Evolutionary conservation across 2,113 vertebrate species (phyloP).

Genomic region (Chloebia gouldiae): DNA sequence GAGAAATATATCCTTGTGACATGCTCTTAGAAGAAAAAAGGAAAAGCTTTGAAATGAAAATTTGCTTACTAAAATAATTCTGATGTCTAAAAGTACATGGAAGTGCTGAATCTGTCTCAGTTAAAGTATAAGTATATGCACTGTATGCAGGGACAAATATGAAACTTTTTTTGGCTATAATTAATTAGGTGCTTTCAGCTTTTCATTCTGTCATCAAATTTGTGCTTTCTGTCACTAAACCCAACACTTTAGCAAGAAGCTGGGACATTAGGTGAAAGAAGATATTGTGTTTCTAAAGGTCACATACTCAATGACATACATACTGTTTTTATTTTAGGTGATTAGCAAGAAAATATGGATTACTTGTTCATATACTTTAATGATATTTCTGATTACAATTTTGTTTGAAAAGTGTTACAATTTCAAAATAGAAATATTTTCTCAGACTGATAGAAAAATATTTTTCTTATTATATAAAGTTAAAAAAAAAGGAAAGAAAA

Average conservation of each 20-base stretch:
- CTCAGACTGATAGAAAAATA: not conserved
- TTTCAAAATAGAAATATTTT: not conserved
- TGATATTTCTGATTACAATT: not conserved
- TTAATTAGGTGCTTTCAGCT: not conserved
- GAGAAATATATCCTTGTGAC: not conserved
- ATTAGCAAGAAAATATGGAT: not conserved
- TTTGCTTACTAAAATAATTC: not conserved
- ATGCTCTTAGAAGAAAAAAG: rapidly evolving
- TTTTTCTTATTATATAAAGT: not conserved
- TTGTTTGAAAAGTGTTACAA: not conserved
- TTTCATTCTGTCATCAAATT: not conserved
- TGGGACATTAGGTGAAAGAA: not conserved
- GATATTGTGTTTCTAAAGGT: not conserved
- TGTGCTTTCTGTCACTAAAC: not conserved
- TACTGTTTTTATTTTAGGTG: not conserved
- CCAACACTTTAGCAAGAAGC: not conserved
- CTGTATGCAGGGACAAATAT: not conserved
- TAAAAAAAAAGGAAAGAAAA: not conserved
- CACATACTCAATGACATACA: not conserved
- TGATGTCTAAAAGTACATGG: not conserved
- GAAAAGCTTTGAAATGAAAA: not conserved
- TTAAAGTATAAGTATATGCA: not conserved
- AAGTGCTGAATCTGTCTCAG: not conserved
- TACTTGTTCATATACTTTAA: not conserved
- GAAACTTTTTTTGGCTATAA: not conserved